Evolutionary conservation across 2,113 vertebrate species (phyloP).

Genomic region (Pongo pygmaeus): DNA sequence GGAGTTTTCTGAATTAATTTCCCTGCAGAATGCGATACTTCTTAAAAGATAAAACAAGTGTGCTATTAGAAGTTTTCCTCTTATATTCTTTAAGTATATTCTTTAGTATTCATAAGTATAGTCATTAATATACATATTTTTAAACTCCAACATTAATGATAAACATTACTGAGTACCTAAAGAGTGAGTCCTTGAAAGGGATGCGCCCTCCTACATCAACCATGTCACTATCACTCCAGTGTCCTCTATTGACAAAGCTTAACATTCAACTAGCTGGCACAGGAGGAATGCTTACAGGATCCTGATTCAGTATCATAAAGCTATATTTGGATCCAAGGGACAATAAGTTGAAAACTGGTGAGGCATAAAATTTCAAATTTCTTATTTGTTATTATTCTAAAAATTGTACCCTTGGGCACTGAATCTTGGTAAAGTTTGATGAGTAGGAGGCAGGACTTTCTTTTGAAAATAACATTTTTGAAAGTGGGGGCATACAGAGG

Average conservation of each 20-base stretch:
- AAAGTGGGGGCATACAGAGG: not conserved
- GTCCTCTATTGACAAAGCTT: no score
- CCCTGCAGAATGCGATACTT: no score
- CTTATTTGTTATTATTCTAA: not conserved
- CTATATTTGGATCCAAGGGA: not conserved
- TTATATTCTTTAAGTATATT: not conserved
- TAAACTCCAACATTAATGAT: not conserved
- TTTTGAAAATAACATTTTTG: not conserved
- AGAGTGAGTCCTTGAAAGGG: no score
- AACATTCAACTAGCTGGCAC: no score
- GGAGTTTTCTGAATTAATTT: no score
- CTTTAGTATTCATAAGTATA: not conserved
- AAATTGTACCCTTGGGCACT: not conserved
- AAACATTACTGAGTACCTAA: not conserved
- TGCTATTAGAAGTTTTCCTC: not conserved
- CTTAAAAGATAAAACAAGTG: no score
- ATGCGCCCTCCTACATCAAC: no score
- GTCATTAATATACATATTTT: not conserved
- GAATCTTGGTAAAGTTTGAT: not conserved
- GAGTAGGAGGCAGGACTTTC: not conserved
- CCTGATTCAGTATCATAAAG: not conserved
- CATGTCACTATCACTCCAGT: no score
- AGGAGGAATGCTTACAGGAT: not conserved
- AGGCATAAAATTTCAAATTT: not conserved
- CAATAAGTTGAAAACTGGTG: not conserved